Conservation (phyloP, 1,140 invertebrate genomes). For the Ips typographus region DNA sequence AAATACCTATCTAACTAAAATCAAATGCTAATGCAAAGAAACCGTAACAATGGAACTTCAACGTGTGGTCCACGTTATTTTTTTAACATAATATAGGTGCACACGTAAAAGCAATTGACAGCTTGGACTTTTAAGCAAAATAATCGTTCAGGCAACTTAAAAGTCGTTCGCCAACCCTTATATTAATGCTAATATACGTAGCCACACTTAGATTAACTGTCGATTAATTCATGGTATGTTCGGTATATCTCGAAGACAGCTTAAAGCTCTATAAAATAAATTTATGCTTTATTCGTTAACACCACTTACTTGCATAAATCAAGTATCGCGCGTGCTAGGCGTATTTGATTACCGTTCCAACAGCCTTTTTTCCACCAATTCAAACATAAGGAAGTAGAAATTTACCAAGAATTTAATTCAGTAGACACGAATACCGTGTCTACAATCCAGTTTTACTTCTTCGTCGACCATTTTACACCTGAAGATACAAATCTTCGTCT, state of each 20-base stretch:
- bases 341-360: constrained; percentile 32
- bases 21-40: constrained; percentile 25
- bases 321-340: constrained; percentile 30
- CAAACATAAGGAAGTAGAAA: constrained; percentile 38
- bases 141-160: too few species aligned
- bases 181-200: too few species aligned
- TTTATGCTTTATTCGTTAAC: constrained; percentile 24
- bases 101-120: too few species aligned
- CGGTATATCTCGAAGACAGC: not conserved
- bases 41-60: constrained; percentile 21
- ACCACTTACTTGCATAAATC: constrained; percentile 27
- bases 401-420: constrained; percentile 37
- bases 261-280: constrained; percentile 1
- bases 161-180: too few species aligned
- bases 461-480: constrained; percentile 37
- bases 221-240: not conserved
- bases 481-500: constrained; percentile 33
- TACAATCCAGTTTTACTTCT: constrained; percentile 38
- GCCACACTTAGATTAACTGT: not conserved
- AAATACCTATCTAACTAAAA: constrained; percentile 27
- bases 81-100: constrained; percentile 7
- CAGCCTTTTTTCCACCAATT: constrained; percentile 30
- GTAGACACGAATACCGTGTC: constrained; percentile 38
- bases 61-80: constrained; percentile 29
- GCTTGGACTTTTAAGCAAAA: too few species aligned